A percentile compares a stretch with the other conserved stretches of the same genome.
phyloP scores from a whole-genome alignment of 2,888 invertebrate genomes.

The Microctonus hyperodae region DNA sequence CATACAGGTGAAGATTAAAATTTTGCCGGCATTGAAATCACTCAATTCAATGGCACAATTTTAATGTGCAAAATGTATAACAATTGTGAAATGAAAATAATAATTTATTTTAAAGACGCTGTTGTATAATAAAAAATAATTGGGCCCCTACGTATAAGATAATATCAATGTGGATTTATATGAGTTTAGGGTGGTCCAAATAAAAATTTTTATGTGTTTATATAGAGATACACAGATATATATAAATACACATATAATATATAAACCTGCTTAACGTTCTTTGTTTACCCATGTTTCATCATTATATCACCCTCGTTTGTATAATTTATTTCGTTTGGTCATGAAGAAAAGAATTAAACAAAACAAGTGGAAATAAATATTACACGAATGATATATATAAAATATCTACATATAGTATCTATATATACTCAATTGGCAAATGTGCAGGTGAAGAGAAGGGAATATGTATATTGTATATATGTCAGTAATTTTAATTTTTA shows the following conservation, averaged over 20 bases:
- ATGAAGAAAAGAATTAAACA: neutral
- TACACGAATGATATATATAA: neutral
- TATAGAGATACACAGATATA: neutral
- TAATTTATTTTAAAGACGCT: neutral
- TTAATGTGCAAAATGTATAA: neutral
- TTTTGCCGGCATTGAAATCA: conserved; percentile 15
- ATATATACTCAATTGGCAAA: too few species aligned
- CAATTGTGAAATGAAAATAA: neutral
- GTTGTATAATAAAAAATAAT: too few species aligned
- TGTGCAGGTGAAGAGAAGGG: too few species aligned
- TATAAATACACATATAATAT: neutral
- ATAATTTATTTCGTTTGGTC: neutral
- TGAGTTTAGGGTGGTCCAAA: too few species aligned
- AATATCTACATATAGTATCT: too few species aligned
- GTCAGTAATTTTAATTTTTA: neutral
- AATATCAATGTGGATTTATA: too few species aligned
- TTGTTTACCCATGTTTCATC: neutral
- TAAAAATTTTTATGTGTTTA: too few species aligned
- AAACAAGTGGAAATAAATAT: neutral
- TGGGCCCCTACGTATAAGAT: too few species aligned
- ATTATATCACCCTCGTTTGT: neutral
- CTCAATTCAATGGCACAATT: neutral
- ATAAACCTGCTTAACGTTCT: neutral
- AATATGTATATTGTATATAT: too few species aligned
- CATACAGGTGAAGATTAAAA: neutral